Evolutionary conservation across 2,888 invertebrate species (phyloP).

Genomic region (Chrysodeixis includens): DNA sequence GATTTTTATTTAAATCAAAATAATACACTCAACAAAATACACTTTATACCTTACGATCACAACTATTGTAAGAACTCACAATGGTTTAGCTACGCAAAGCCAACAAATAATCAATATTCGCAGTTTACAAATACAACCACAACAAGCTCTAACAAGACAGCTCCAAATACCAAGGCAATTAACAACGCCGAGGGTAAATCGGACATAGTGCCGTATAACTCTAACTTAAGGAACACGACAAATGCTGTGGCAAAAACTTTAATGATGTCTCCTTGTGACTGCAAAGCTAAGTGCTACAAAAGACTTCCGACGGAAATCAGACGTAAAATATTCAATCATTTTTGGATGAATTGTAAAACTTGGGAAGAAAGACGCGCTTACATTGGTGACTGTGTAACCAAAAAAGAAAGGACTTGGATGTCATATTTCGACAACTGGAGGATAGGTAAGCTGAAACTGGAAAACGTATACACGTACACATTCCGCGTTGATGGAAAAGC

Average conservation of each 20-base stretch:
- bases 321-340: background rate
- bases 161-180: background rate
- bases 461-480: background rate
- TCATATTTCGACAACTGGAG: background rate
- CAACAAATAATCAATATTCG: background rate
- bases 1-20: background rate
- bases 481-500: background rate
- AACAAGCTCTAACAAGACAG: background rate
- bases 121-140: background rate
- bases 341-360: background rate
- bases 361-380: background rate
- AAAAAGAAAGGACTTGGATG: background rate
- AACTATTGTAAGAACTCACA: background rate
- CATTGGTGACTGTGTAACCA: background rate
- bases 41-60: background rate
- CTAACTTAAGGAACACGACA: background rate
- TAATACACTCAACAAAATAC: background rate
- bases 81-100: background rate
- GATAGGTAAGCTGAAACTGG: background rate
- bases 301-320: background rate
- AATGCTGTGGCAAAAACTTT: background rate
- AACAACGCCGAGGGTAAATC: background rate
- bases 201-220: background rate
- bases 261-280: background rate
- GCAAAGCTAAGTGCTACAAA: background rate